Evolutionary conservation across 2,113 vertebrate species (phyloP), one percentile per base, ranked within the genome.

Genomic region (Perognathus longimembris): DNA sequence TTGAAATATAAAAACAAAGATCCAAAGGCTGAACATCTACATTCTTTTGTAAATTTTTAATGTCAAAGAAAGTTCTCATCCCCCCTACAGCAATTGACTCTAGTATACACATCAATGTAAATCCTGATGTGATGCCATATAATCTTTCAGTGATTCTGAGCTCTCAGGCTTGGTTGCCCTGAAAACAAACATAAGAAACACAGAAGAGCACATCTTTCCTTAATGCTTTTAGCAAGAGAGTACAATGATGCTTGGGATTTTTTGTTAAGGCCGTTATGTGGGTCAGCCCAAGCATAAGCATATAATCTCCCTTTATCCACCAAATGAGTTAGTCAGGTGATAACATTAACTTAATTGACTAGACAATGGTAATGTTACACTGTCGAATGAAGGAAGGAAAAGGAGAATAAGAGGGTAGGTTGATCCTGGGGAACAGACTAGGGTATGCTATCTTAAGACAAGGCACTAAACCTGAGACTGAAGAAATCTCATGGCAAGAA

Each of bases 241-340:
- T 15, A 61, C 18, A 45, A 40, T 87, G 61, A 89, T 32, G 38
- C 91, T 74, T 89, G 85, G 81, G 74, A 66, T 50, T 93, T 92
- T n/a, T 90, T 54, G 76, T 73, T 88, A 64, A 82, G 70, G 76
- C 40, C 81, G 70, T 77, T 94, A 94, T 82, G 57, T 92, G 69
- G 34, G 45, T 85, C 76, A 91, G n/a, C 21, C 32, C 20, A 45
- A 83, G 22, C 17, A 85, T 89, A 73, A 73, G 17, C 73, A 89
- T 93, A 59, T 84, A 84, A 70, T 89, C 59, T 54, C 50, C 30
- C 40, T 74, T 24, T 61, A 54, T 40, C n/a, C n/a, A 71, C 4
- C n/a, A 71, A 63, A 88, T 89, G 79, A 71, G 36, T 85, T 75
- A 69, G 6, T 20, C 21, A 59, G 30, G 82, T 84, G 22, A 87